Base-by-base conservation (phyloP, 2,113 vertebrate genomes). In the Hystrix brachyura region DNA sequence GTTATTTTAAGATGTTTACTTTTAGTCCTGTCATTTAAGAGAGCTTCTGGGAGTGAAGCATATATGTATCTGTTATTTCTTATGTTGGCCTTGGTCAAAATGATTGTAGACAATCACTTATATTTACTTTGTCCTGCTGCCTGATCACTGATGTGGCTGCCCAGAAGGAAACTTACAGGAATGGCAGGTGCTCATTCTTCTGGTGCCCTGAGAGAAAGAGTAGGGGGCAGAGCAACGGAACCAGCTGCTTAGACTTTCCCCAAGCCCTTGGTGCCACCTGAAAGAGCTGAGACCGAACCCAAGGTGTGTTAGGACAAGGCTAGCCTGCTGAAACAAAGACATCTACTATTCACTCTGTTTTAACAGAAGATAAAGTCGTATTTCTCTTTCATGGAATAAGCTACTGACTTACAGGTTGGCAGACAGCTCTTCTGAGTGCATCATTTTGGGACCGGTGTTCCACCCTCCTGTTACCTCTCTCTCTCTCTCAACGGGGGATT, bases 1-100 rank as follows among this genome's bases (percentile, higher is more conserved):
- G 25, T 62, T 71, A 90, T 76, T 96, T 94, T 76, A 96, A 94
- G 80, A 92, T 69, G 29, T 38, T 87, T 86, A 64, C 85, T 71
- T 92, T 96, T 86, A 86, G 29, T 48, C 67, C 34, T 88, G 46
- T 78, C 32, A 86, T 76, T 86, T 69, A 76, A 90, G 51, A 94
- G 51, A 89, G 38, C 13, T 92, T 67, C 43, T 94, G 64, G 85
- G 60, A 92, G 90, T 67, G 29, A 86, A 82, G 57, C 29, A 21
- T 76, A 85, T 81, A 21, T 76, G 81, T 81, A 29, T 32, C 53
- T 95, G 15, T 65, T 94, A 76, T 62, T 94, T 96, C 51, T 95
- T 92, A 65, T 74, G 79, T 38, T 10, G 14, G 67, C 51, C 48
- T 86, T 86, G 34, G n/a, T 94, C 80, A 81, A 76, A 94, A 72